phyloP scores from a whole-genome alignment of 2,797 vertebrate genomes.

The Macrochelys suwanniensis region DNA sequence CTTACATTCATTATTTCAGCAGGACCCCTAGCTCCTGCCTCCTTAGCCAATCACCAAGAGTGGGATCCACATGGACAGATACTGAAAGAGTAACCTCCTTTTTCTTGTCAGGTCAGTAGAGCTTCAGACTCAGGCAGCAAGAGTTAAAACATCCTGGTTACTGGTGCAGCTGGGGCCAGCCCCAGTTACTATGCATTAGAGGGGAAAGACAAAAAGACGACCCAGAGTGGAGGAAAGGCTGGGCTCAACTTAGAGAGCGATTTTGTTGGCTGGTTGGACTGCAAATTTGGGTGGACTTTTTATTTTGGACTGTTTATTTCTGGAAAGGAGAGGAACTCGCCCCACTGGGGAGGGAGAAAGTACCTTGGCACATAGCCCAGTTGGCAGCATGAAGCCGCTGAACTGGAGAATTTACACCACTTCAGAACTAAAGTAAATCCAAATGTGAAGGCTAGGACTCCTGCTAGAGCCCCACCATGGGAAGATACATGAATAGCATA shows the following conservation, averaged over 20 bases:
- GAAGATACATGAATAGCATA: slow-evolving; percentile 25
- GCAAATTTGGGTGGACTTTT: neutral
- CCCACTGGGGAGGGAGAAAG: neutral
- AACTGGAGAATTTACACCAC: slow-evolving; percentile 54
- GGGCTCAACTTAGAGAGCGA: neutral
- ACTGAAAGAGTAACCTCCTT: neutral
- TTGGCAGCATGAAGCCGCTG: slow-evolving; percentile 34
- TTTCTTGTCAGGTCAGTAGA: neutral
- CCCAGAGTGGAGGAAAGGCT: neutral
- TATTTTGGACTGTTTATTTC: slow-evolving; percentile 19
- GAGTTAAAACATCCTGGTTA: neutral
- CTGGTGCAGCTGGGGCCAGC: neutral
- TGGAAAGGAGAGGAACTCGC: neutral
- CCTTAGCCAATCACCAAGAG: neutral
- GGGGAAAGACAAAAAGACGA: neutral
- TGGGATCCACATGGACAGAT: neutral
- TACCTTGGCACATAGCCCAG: neutral
- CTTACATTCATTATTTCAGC: neutral
- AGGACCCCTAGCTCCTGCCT: neutral
- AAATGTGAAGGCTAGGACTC: slow-evolving; percentile 1
- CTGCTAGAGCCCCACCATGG: slow-evolving; percentile 10
- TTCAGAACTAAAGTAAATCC: slow-evolving; percentile 36
- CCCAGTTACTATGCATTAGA: neutral
- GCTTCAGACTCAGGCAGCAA: neutral
- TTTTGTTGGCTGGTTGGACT: neutral